Base-by-base conservation (phyloP, 2,888 invertebrate species). In the Agrenia bidenticulata region DNA sequence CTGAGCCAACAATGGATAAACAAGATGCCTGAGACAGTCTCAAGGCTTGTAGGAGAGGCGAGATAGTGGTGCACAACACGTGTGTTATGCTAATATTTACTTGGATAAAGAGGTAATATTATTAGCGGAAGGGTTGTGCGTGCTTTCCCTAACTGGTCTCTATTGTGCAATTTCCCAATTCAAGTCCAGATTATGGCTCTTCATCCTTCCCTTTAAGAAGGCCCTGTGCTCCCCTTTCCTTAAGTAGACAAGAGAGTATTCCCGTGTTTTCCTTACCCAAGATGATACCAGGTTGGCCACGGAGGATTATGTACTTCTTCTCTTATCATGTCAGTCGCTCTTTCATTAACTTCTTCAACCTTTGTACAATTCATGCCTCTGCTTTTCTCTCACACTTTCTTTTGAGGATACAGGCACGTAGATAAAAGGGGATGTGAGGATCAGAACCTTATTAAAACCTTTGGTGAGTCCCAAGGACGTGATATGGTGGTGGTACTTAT, bases 101-200 rank as follows among this genome's bases (percentile, higher is more conserved):
- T 7, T 45, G 19, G n/a, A 45, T 45, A 45, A 45, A 45, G 45
- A 9, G 15, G 15, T 15, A 45, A n/a, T n/a, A 45, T 45, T 17
- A 45, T 45, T 32, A 32, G 11, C 4, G 32, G 32, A 32, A 32
- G 5, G 11, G 9, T 45, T 5, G 4, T 45, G 9, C 19, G 45
- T 45, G 45, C 15, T 45, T 45, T 19, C 45, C 19, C 15, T 57
- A 57, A 57, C 41, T 57, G 37, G 56, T 57, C 56, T 57, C 56
- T n/a, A 19, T 17, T 57, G 56, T 5, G 2, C 41, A 41, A 57
- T 37, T 57, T 57, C 37, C 4, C 17, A 41, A 32, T 45, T 57
- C 4, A 7, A 51, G 51, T 51, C 24, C 23, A 24, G 51, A 51
- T 51, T 51, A 51, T 51, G 51, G 23, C 24, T 51, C 56, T 45